Conservation (phyloP, 2,888 invertebrate species). For the Heliconius erato region DNA sequence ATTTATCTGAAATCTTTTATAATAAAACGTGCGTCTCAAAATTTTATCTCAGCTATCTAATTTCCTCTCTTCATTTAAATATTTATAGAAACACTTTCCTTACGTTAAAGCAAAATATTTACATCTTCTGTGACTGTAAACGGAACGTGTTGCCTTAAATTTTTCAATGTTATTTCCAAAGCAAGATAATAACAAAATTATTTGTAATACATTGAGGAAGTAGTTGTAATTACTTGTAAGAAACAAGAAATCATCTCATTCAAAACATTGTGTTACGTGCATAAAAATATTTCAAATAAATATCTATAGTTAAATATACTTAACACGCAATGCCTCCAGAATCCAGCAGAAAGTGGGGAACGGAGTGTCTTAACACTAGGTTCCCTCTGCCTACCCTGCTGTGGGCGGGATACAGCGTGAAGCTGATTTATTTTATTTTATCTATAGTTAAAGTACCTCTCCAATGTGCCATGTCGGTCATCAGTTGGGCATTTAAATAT, state of each 20-base stretch:
- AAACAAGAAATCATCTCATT: background rate
- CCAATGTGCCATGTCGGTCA: background rate
- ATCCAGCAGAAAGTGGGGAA: too few relatives aligned
- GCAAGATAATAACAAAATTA: too few relatives aligned
- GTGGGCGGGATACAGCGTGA: too few relatives aligned
- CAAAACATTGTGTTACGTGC: background rate
- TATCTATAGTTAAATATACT: too few relatives aligned
- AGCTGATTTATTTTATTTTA: too few relatives aligned
- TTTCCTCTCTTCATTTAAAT: constrained; percentile 69
- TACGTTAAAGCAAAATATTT: constrained; percentile 50
- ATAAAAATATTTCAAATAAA: too few relatives aligned
- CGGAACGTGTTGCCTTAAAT: background rate
- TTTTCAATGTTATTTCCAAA: background rate
- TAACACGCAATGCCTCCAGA: too few relatives aligned
- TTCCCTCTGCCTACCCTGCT: too few relatives aligned
- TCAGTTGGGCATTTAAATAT: background rate
- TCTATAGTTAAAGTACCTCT: background rate
- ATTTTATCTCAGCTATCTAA: constrained; percentile 74
- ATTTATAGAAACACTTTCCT: constrained; percentile 74
- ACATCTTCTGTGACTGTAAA: constrained; percentile 44
- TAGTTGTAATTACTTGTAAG: background rate
- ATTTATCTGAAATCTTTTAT: constrained; percentile 35
- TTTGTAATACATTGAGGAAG: too few relatives aligned
- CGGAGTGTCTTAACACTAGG: too few relatives aligned
- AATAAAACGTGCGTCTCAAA: constrained; percentile 65